Conservation (phyloP, 1,140 invertebrate genomes). For the Polypedilum pembai region DNA sequence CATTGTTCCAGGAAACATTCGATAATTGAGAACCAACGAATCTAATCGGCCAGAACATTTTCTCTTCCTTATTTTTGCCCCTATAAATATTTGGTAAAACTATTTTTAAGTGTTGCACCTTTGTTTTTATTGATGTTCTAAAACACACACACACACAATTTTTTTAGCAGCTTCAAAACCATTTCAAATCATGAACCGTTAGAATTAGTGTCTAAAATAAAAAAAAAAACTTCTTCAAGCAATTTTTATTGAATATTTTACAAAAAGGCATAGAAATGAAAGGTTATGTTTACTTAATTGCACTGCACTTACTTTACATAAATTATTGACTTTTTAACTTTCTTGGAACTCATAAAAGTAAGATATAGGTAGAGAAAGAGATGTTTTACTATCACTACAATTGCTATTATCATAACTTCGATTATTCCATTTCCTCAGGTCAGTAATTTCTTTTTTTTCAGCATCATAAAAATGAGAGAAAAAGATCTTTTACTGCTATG, state of each 20-base stretch:
- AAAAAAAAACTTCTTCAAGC: background rate
- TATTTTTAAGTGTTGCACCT: background rate
- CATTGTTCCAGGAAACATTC: background rate
- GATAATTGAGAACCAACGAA: background rate
- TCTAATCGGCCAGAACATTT: conserved; percentile 1
- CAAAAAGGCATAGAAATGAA: too few species aligned
- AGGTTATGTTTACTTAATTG: too few species aligned
- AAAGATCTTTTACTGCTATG: too few species aligned
- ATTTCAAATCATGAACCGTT: too few species aligned
- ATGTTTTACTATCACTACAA: too few species aligned
- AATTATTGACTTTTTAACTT: conserved; percentile 19
- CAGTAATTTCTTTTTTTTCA: background rate
- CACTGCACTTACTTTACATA: too few species aligned
- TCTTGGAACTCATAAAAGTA: background rate
- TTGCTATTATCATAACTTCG: too few species aligned
- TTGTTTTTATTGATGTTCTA: background rate
- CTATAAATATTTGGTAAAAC: background rate
- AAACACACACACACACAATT: too few species aligned
- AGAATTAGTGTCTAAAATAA: background rate
- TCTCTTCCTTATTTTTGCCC: background rate
- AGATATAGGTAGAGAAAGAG: too few species aligned
- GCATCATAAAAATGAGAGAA: background rate
- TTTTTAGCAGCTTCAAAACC: too few species aligned
- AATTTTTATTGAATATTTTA: too few species aligned
- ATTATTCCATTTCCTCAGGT: background rate